Evolutionary conservation across 2,797 vertebrate species (phyloP).

Genomic region (Anguilla obscura): DNA sequence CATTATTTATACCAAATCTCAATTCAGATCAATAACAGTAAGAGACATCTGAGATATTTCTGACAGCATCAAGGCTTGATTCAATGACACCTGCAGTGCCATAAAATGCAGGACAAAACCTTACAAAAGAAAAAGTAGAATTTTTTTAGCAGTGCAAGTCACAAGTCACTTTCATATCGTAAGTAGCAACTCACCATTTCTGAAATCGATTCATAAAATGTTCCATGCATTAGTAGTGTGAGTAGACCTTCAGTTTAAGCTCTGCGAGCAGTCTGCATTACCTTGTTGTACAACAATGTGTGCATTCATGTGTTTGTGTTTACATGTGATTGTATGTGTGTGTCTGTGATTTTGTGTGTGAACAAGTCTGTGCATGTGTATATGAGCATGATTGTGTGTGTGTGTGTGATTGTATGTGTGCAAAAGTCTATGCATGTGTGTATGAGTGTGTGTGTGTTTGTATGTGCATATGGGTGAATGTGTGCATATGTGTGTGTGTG

Average conservation of each 20-base stretch:
- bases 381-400: neutral
- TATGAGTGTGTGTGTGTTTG: neutral
- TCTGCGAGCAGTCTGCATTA: neutral
- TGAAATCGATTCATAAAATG: neutral
- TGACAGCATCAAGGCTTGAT: neutral
- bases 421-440: neutral
- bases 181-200: neutral
- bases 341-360: no score
- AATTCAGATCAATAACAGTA: constrained; percentile 11
- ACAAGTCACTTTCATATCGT: neutral
- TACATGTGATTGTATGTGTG: no score
- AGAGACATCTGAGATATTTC: neutral
- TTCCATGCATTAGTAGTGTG: neutral
- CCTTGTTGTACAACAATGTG: neutral
- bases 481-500: neutral
- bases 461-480: neutral
- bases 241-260: neutral
- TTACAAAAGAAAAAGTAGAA: neutral
- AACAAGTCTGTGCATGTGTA: neutral
- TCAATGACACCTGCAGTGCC: neutral
- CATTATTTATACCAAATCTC: neutral
- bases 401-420: neutral
- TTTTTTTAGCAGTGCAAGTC: neutral
- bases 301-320: no score
- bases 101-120: neutral